Conservation (phyloP, 1,140 invertebrate genomes). For the Aethina tumida region DNA sequence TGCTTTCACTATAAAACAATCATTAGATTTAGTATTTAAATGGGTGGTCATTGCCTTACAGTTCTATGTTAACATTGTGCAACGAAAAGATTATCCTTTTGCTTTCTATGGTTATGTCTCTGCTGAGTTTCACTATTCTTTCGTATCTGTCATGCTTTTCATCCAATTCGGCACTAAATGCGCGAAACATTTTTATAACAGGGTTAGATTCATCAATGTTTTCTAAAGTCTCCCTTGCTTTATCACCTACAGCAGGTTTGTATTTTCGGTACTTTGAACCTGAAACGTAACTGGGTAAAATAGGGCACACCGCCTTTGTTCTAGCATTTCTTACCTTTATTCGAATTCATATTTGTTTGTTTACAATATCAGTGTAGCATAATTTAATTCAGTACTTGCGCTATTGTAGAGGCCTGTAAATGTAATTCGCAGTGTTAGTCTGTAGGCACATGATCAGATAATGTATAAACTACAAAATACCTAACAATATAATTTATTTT, state of each 20-base stretch:
- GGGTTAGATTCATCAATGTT: conserved; percentile 44
- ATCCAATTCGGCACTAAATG: conserved; percentile 62
- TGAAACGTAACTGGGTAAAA: too few relatives aligned
- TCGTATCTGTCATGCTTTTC: conserved; percentile 77
- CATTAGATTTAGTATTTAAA: conserved; percentile 4
- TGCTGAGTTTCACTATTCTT: conserved; percentile 68
- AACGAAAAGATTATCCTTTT: conserved; percentile 83
- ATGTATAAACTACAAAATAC: too few relatives aligned
- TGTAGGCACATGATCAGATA: too few relatives aligned
- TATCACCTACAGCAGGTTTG: conserved; percentile 24
- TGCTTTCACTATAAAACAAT: conserved; percentile 41
- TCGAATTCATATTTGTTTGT: too few relatives aligned
- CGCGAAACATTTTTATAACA: conserved; percentile 56
- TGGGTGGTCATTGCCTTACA: conserved; percentile 19
- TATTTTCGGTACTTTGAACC: conserved; percentile 10
- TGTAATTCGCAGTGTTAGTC: too few relatives aligned
- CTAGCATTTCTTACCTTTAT: too few relatives aligned
- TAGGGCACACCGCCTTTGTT: too few relatives aligned
- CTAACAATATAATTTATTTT: too few relatives aligned
- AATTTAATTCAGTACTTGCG: too few relatives aligned
- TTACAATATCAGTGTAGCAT: too few relatives aligned
- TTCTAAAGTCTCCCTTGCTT: conserved; percentile 25
- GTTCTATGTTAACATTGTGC: conserved; percentile 52
- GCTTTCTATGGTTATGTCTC: conserved; percentile 88
- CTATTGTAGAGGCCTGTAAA: too few relatives aligned